Conservation (phyloP, 1,140 invertebrate species). For the Portunus trituberculatus region DNA sequence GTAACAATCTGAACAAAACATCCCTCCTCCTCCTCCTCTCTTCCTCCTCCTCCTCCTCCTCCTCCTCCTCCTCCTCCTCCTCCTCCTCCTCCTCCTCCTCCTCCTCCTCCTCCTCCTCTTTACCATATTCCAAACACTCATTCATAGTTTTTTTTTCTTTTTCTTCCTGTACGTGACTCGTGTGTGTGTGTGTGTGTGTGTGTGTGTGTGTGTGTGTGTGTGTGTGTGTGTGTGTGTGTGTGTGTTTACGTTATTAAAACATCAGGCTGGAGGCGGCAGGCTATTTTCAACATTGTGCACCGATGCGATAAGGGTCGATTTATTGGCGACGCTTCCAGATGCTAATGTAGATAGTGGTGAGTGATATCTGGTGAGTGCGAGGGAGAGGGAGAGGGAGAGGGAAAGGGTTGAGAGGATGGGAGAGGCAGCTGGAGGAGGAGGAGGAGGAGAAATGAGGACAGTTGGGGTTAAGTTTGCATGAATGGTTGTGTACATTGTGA, state of each 20-base stretch:
- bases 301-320: background rate
- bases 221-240: constrained; percentile 12
- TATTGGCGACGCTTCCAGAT: background rate
- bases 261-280: background rate
- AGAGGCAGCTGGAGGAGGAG: background rate
- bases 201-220: constrained; percentile 13
- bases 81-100: background rate
- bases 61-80: background rate
- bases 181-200: background rate
- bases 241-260: constrained; percentile 24
- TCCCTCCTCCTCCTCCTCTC: background rate
- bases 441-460: background rate
- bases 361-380: background rate
- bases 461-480: background rate
- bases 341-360: constrained; percentile 22
- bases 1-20: background rate
- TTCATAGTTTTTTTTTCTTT: background rate
- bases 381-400: background rate
- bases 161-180: background rate
- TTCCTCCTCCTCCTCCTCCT: background rate
- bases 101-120: background rate
- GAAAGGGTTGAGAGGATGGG: background rate
- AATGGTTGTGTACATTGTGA: background rate
- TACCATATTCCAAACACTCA: constrained; percentile 13
- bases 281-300: background rate